Conservation (phyloP, 1,140 invertebrate genomes). For the Aphis craccivora region DNA sequence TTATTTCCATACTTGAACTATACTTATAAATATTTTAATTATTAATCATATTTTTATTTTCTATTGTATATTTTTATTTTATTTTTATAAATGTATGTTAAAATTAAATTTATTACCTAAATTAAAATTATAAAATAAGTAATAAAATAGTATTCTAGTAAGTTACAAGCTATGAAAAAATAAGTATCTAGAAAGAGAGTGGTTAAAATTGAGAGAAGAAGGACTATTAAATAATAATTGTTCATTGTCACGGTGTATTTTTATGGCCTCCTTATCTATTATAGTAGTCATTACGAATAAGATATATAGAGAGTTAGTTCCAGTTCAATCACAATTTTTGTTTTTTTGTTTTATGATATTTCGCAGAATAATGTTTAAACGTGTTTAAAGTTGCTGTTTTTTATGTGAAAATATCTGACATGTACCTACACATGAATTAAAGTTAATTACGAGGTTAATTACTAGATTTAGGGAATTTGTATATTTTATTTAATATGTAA, state of each 20-base stretch:
- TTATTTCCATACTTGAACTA: neutral
- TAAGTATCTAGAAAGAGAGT: neutral
- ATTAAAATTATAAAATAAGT: slow-evolving; percentile 5
- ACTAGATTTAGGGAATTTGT: neutral
- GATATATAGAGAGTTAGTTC: neutral
- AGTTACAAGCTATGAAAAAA: neutral
- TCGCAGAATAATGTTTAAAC: too few relatives aligned
- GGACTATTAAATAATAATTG: neutral
- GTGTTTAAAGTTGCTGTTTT: too few relatives aligned
- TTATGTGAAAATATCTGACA: neutral
- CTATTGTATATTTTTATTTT: neutral
- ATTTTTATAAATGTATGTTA: neutral
- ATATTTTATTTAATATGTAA: too few relatives aligned
- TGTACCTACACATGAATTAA: neutral
- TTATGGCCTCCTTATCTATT: neutral
- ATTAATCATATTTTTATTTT: neutral
- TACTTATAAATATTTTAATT: slow-evolving; percentile 2
- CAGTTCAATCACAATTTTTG: neutral
- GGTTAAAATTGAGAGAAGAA: neutral
- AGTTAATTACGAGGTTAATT: neutral
- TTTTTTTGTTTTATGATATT: too few relatives aligned
- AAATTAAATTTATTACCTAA: neutral
- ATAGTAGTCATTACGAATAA: neutral
- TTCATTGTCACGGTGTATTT: neutral
- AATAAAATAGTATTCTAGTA: neutral